phyloP scores from a whole-genome alignment of 2,113 vertebrate species.

The Scatophagus argus region DNA sequence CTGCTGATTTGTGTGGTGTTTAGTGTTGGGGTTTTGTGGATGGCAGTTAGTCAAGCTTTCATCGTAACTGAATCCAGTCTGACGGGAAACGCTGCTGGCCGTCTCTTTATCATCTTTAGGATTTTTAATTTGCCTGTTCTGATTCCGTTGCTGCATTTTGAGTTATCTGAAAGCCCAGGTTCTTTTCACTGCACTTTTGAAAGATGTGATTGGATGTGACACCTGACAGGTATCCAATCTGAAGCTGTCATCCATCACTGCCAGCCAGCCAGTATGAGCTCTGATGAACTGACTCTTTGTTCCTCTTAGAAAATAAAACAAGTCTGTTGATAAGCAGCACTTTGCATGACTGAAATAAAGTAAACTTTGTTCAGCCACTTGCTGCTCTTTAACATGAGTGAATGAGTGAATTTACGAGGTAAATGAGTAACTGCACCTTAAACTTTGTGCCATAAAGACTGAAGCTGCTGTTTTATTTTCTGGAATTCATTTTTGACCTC shows the following conservation, averaged over 20 bases:
- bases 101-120: background rate
- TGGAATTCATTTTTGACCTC: background rate
- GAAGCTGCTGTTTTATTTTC: background rate
- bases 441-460: background rate
- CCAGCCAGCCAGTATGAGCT: background rate
- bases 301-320: constrained; percentile 3
- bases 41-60: no score
- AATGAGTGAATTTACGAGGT: background rate
- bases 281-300: constrained; percentile 39
- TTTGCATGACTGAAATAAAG: constrained; percentile 17
- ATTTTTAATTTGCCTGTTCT: background rate
- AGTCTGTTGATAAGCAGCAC: background rate
- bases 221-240: constrained; percentile 26
- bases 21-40: no score
- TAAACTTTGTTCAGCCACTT: background rate
- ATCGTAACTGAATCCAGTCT: no score
- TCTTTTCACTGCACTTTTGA: background rate
- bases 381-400: background rate
- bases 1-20: background rate
- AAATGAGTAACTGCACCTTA: background rate
- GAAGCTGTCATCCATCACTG: constrained; percentile 8
- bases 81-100: background rate
- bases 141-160: background rate
- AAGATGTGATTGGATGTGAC: constrained; percentile 1
- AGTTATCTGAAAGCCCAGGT: background rate